These are phyloP conservation scores for Hystrix brachyura DNA, from an alignment of 2,113 vertebrate species.

Conservation along the genomic window DNA sequence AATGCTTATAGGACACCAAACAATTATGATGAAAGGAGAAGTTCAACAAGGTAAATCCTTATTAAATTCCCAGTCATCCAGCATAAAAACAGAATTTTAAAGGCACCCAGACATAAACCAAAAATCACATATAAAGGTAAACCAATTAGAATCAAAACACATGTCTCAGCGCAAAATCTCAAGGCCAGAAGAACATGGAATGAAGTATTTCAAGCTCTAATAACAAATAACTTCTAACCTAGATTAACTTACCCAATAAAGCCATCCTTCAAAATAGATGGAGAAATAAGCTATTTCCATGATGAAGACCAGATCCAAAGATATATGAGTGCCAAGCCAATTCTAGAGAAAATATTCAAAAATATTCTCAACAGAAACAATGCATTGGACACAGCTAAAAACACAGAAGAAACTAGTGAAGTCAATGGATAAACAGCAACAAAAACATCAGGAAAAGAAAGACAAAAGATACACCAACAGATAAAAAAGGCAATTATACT, in stretches of 20 bases:
- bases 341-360: neutral
- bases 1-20: neutral
- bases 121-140: neutral
- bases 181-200: neutral
- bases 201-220: neutral
- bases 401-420: neutral
- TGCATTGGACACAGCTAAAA: neutral
- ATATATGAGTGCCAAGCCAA: neutral
- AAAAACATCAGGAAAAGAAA: neutral
- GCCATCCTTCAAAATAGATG: neutral
- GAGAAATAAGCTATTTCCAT: neutral
- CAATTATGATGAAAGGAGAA: neutral
- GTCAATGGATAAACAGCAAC: neutral
- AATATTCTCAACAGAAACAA: neutral
- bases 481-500: neutral
- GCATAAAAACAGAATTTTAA: neutral
- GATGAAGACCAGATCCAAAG: neutral
- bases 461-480: neutral
- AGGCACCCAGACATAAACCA: neutral
- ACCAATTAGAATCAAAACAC: neutral
- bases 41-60: neutral
- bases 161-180: neutral
- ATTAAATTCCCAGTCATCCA: neutral
- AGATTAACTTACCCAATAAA: neutral
- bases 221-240: neutral